Conservation (phyloP, 2,797 vertebrate species). For the Sciaenops ocellatus region DNA sequence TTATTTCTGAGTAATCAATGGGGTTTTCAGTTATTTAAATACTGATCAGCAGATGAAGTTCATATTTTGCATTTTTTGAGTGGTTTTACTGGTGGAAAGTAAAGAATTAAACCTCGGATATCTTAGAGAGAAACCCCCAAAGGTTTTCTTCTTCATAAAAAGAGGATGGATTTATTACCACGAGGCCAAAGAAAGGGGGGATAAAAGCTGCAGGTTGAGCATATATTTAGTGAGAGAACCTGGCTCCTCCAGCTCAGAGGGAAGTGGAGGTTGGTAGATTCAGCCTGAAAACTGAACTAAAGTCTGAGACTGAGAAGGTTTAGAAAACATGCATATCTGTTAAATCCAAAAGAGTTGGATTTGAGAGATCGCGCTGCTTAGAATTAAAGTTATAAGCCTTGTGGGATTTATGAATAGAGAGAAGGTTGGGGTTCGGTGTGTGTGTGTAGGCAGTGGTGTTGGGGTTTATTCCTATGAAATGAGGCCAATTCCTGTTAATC, state of each 20-base stretch:
- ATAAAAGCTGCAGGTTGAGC: conserved; percentile 30
- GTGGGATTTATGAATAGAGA: conserved; percentile 54
- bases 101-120: not conserved
- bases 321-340: conserved; percentile 56
- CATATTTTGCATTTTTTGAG: not conserved
- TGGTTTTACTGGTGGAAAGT: not conserved
- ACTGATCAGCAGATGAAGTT: conserved; percentile 6
- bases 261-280: conserved; percentile 35
- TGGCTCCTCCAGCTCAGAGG: conserved; percentile 27
- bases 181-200: conserved; percentile 14
- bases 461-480: conserved; percentile 57
- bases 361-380: conserved; percentile 61
- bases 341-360: conserved; percentile 63
- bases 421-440: conserved; percentile 24
- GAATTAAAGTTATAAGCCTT: conserved; percentile 60
- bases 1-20: conserved; percentile 19
- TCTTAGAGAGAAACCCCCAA: not conserved
- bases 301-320: conserved; percentile 29
- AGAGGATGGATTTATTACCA: conserved; percentile 17
- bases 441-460: not conserved
- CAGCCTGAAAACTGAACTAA: conserved; percentile 33
- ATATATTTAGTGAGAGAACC: conserved; percentile 13
- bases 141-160: not conserved
- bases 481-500: conserved; percentile 72
- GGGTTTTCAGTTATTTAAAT: not conserved